Percentiles rank a stretch among this genome's conserved stretches.
Conservation (phyloP, 2,797 vertebrate genomes). For the Taeniopygia guttata region DNA sequence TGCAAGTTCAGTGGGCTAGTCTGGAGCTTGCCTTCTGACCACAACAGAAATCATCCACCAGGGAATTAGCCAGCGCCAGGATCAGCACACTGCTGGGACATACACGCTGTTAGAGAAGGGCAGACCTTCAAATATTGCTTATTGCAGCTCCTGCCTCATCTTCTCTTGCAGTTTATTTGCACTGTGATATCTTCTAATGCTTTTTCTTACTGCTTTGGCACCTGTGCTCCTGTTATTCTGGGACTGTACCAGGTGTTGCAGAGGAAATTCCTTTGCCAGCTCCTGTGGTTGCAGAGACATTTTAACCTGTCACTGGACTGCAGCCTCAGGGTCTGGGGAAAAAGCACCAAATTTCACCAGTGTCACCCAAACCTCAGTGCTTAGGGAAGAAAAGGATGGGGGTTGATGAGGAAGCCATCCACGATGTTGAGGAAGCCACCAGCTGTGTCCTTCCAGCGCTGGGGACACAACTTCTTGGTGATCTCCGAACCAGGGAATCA, state of each 20-base stretch:
- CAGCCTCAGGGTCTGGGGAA: not conserved
- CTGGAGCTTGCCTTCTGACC: constrained; percentile 60
- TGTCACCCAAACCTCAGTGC: not conserved
- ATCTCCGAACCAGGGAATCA: not conserved
- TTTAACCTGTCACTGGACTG: not conserved
- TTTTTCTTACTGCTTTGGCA: not conserved
- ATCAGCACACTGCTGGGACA: not conserved
- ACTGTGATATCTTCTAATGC: not conserved
- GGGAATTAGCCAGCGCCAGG: not conserved
- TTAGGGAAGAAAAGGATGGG: not conserved
- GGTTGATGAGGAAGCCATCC: not conserved
- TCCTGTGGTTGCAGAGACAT: not conserved
- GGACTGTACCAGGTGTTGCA: not conserved
- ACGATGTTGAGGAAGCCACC: rapidly evolving
- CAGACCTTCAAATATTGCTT: not conserved
- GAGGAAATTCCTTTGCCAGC: not conserved
- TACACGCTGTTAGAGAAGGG: not conserved
- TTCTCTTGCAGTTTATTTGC: not conserved
- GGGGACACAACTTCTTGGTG: rapidly evolving
- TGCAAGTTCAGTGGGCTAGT: constrained; percentile 28
- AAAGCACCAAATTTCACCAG: not conserved
- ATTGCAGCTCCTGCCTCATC: not conserved
- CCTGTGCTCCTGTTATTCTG: not conserved
- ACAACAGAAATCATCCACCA: constrained; percentile 45
- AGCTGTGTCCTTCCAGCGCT: not conserved